Conservation (phyloP, 2,888 invertebrate species). For the Litoditis marina region DNA sequence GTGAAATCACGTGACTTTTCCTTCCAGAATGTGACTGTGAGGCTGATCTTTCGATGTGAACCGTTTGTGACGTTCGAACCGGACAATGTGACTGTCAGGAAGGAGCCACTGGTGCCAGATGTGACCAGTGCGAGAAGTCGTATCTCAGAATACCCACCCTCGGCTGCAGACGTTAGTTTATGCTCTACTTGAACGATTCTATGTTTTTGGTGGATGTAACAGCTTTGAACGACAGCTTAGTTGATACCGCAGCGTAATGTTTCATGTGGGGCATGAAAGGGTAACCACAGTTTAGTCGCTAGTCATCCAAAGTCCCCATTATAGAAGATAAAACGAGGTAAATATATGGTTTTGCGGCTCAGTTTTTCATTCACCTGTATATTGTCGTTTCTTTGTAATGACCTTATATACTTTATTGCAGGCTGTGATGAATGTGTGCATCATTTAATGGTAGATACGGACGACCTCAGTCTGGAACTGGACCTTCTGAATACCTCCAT, state of each 20-base stretch:
- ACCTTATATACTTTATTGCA: conserved; percentile 44
- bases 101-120: conserved; percentile 89
- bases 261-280: no score
- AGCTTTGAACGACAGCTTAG: no score
- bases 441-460: conserved; percentile 81
- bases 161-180: conserved; percentile 75
- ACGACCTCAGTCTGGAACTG: conserved; percentile 72
- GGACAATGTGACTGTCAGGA: conserved; percentile 87
- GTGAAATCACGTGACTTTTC: no score
- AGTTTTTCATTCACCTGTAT: not conserved
- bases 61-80: conserved; percentile 80
- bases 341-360: not conserved
- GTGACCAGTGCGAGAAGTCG: conserved; percentile 85
- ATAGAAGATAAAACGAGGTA: no score
- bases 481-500: conserved; percentile 74
- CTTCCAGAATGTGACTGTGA: conserved; percentile 88
- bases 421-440: conserved; percentile 89
- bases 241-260: no score
- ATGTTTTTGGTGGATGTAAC: no score
- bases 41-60: conserved; percentile 83
- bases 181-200: no score
- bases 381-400: no score
- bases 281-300: no score
- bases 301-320: no score
- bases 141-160: conserved; percentile 79